Base-by-base conservation (phyloP, 2,888 invertebrate species). In the Lasioglossum marginatum region DNA sequence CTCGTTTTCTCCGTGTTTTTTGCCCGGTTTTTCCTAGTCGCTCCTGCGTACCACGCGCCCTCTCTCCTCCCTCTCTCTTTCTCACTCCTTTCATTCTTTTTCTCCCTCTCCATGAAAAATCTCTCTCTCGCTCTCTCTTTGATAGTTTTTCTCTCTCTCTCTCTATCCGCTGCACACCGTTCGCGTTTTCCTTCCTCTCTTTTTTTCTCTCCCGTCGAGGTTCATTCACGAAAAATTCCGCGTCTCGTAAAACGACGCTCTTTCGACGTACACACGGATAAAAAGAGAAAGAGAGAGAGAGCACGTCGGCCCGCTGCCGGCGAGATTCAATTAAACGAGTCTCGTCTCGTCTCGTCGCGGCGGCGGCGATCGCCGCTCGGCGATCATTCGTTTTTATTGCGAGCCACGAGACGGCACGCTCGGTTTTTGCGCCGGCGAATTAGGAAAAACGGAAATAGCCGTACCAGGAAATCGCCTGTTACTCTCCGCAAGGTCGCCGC, bases 211-310 rank as follows among this genome's bases (percentile, higher is more conserved):
- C 72, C 76, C 63, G 52, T 27, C 63, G 72, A 12, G 57, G 78
- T 87, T 83, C 87, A 87, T 87, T 87, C 87, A 87, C 87, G 80
- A 87, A 87, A 87, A 87, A 83, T 78, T 86, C 86, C 87, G 81
- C 71, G 79, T 86, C 79, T 79, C 82, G 82, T 81, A 70, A 81
- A 74, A 85, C 85, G 86, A 77, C 60, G 75, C 43, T 57, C 79
- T 66, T 43, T 34, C 34, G 14, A 27, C 68, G 76, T 71, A 40
- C 83, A 34, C 27, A 77, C 45, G 48, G 83, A 78, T 66, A 57
- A 57, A n/a, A 16, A 45, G 71, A 37, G 71, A 68, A 12, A 4
- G 71, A 31, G 83, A 74, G 77, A 52, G 52, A 19, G n/a, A 23
- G 43, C 45, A 37, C 73, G 72, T 37, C 77, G 79, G 48, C 48